These are phyloP conservation scores for Hirundichthys speculiger DNA, from an alignment of 2,113 vertebrate genomes.

Conservation along the genomic window DNA sequence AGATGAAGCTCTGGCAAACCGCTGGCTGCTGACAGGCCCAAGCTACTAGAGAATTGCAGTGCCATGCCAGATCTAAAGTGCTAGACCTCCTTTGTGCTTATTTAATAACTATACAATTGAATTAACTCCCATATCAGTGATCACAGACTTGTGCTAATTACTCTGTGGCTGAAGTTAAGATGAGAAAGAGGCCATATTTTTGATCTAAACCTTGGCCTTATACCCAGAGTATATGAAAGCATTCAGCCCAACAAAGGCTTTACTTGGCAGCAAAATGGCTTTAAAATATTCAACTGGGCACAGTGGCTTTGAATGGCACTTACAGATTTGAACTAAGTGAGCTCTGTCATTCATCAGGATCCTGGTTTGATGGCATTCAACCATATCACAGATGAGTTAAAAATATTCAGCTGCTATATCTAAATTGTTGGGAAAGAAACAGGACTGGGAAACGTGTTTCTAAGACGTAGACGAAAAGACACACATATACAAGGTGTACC, in stretches of 20 bases:
- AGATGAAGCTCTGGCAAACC: constrained; percentile 49
- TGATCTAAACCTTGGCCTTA: constrained; percentile 42
- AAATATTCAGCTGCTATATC: background rate
- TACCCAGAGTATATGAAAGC: constrained; percentile 44
- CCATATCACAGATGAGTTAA: constrained; percentile 2
- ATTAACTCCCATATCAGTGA: constrained; percentile 70
- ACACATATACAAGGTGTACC: constrained; percentile 79
- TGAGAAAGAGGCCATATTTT: constrained; percentile 36
- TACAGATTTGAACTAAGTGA: constrained; percentile 20
- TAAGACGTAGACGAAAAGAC: constrained; percentile 2
- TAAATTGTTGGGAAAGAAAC: background rate
- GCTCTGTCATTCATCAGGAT: constrained; percentile 31
- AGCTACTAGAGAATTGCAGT: constrained; percentile 26
- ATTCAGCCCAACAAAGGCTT: constrained; percentile 14
- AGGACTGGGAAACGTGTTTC: background rate
- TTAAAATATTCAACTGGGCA: constrained; percentile 36
- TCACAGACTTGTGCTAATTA: constrained; percentile 71
- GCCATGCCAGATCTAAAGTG: constrained; percentile 57
- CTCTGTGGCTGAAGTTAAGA: constrained; percentile 48
- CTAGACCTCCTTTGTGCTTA: constrained; percentile 64
- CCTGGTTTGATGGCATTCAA: constrained; percentile 32
- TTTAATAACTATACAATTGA: constrained; percentile 76
- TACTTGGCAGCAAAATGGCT: constrained; percentile 8
- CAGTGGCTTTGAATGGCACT: constrained; percentile 33
- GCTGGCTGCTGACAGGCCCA: constrained; percentile 50